phyloP scores from a whole-genome alignment of 37 sponge, comb jelly and placozoan genomes.

The Cliona cf. orientalis region DNA sequence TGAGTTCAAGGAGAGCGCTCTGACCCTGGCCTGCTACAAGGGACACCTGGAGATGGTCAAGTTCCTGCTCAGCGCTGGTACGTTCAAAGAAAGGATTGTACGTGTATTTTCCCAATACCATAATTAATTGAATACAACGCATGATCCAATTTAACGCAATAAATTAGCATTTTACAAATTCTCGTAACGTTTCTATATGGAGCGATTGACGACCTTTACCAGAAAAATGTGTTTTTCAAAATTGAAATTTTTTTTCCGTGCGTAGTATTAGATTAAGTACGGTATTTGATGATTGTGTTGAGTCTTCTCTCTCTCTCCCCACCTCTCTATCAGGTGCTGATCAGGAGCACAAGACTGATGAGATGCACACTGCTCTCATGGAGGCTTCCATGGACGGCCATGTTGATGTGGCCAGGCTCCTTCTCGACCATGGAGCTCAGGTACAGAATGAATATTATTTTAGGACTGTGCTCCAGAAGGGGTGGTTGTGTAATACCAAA shows the following conservation, averaged over 20 bases:
- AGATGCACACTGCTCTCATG: slow-evolving; percentile 94
- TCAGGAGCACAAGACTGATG: slow-evolving; percentile 92
- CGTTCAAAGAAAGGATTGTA: not conserved
- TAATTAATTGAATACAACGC: no score
- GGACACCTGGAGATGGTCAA: slow-evolving; percentile 88
- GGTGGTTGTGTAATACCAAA: no score
- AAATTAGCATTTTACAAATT: no score
- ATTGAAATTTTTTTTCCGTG: no score
- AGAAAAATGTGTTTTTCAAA: no score
- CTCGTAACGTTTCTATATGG: no score
- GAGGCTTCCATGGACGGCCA: slow-evolving; percentile 93
- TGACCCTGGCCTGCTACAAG: slow-evolving; percentile 88
- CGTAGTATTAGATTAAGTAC: no score
- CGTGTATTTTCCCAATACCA: not conserved
- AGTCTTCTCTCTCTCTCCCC: not conserved
- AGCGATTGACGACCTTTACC: no score
- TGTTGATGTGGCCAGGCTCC: slow-evolving; percentile 84
- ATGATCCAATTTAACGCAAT: no score
- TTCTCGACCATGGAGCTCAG: slow-evolving; percentile 87
- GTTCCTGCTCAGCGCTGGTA: slow-evolving; percentile 77
- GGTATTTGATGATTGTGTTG: not conserved
- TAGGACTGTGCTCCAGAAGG: no score
- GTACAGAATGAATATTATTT: not conserved
- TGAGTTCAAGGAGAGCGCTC: slow-evolving; percentile 92
- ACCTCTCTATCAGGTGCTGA: slow-evolving; percentile 64